phyloP scores from a whole-genome alignment of 2,888 invertebrate species.

The Pristionchus mayeri region DNA sequence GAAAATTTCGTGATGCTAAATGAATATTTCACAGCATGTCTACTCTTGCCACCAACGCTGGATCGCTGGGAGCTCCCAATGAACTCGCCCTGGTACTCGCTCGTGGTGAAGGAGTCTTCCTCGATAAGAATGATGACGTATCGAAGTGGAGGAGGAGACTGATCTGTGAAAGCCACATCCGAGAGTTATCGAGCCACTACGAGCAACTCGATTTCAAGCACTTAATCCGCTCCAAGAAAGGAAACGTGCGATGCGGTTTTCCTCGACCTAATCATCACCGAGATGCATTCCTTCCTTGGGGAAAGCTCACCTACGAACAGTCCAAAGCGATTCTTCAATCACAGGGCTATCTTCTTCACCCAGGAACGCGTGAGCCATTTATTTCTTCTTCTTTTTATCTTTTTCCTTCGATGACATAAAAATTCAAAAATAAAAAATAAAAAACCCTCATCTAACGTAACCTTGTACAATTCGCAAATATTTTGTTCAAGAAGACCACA shows the following conservation, averaged over 20 bases:
- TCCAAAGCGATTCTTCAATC: neutral
- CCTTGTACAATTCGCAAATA: too few species aligned
- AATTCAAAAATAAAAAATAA: too few species aligned
- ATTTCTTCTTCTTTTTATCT: neutral
- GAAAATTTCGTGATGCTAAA: neutral
- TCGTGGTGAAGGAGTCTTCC: neutral
- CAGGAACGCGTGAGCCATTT: neutral
- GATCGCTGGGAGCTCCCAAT: neutral
- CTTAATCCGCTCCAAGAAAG: neutral
- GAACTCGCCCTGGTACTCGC: neutral
- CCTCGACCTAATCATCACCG: neutral
- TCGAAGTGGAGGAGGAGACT: neutral
- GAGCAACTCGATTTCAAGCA: neutral
- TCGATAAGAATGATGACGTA: neutral
- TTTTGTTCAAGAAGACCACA: too few species aligned
- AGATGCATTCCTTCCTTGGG: neutral
- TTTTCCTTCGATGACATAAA: neutral
- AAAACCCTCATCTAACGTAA: too few species aligned
- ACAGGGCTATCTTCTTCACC: neutral
- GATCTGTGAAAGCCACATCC: neutral
- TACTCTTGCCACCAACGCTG: neutral
- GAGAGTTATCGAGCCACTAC: neutral
- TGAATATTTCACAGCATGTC: too few species aligned
- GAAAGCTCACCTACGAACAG: neutral
- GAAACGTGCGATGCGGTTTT: neutral